Conservation (phyloP, 2,797 vertebrate genomes). For the Acrocephalus scirpaceus region DNA sequence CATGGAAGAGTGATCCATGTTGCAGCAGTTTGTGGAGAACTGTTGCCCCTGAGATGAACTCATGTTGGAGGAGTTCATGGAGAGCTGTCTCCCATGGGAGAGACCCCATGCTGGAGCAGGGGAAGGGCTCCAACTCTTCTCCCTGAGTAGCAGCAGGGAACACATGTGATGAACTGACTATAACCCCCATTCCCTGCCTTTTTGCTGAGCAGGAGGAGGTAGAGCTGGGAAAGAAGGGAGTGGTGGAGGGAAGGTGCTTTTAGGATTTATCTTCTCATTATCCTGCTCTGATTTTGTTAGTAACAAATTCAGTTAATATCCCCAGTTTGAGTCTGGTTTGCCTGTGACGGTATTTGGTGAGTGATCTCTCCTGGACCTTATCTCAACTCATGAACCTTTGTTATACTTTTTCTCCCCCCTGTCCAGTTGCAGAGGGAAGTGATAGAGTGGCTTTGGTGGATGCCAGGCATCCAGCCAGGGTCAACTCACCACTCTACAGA, state of each 20-base stretch:
- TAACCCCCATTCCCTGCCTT: not conserved
- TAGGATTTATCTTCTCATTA: not conserved
- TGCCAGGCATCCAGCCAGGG: not conserved
- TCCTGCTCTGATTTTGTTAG: not conserved
- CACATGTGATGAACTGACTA: not conserved
- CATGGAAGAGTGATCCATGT: not conserved
- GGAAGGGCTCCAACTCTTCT: not conserved
- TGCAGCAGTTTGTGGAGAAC: not conserved
- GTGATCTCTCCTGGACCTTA: not conserved
- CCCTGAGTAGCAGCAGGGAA: not conserved
- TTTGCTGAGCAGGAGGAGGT: not conserved
- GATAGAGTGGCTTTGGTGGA: not conserved
- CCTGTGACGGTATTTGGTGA: not conserved
- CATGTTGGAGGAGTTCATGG: accelerated
- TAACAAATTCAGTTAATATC: not conserved
- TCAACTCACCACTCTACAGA: not conserved
- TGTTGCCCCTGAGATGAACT: not conserved
- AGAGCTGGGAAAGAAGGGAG: not conserved
- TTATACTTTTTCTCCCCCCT: not conserved
- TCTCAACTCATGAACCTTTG: not conserved
- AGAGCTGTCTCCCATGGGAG: not conserved
- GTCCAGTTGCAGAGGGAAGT: not conserved
- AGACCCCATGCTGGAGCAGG: not conserved
- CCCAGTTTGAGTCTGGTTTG: not conserved
- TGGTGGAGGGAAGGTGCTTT: not conserved